A percentile compares a stretch with the other conserved stretches of the same genome.
phyloP scores from a whole-genome alignment of 2,797 vertebrate species.

The Amazonetta brasiliensis region DNA sequence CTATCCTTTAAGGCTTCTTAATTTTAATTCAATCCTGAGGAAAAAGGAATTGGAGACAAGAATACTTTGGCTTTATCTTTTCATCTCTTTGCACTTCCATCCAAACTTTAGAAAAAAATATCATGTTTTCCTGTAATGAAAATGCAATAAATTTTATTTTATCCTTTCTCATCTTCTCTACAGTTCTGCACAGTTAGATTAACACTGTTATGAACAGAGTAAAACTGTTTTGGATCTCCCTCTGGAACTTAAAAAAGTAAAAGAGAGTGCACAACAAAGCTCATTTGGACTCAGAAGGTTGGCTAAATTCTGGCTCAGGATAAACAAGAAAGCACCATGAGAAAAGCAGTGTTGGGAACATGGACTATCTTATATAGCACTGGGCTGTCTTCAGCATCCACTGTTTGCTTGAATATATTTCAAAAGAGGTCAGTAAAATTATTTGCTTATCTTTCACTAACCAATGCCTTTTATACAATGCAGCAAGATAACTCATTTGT shows the following conservation, averaged over 20 bases:
- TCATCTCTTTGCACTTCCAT: neutral
- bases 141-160: slow-evolving; percentile 23
- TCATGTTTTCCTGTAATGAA: neutral
- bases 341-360: neutral
- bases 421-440: neutral
- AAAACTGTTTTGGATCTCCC: slow-evolving; percentile 68
- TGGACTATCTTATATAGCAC: neutral
- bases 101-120: neutral
- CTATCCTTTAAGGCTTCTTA: neutral
- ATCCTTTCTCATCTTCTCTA: neutral
- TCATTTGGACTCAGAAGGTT: slow-evolving; percentile 64
- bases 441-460: neutral
- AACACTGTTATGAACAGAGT: slow-evolving; percentile 62
- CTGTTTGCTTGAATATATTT: neutral
- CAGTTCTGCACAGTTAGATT: slow-evolving; percentile 54
- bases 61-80: neutral
- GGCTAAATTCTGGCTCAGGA: slow-evolving; percentile 59
- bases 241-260: slow-evolving; percentile 55
- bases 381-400: neutral
- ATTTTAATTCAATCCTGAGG: neutral
- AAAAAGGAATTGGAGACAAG: neutral
- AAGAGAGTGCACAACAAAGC: slow-evolving; percentile 50
- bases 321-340: slow-evolving; percentile 31
- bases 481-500: neutral
- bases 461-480: neutral